Percentiles rank a stretch among this genome's conserved stretches.
Conservation (phyloP, 2,888 invertebrate species). For the Trichopoda pennipes region DNA sequence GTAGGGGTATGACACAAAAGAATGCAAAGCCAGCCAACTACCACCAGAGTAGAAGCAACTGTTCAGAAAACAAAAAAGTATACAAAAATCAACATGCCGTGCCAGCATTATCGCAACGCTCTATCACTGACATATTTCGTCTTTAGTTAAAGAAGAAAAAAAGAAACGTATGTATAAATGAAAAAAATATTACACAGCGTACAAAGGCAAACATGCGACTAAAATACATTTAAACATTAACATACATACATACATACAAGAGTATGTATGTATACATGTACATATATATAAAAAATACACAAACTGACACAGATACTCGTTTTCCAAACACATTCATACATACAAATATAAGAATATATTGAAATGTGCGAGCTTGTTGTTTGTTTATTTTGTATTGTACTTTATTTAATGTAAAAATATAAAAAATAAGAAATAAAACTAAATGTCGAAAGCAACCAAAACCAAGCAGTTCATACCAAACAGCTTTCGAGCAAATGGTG, state of each 20-base stretch:
- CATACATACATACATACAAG: slow-evolving; percentile 55
- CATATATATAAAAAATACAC: slow-evolving; percentile 1
- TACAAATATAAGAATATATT: not conserved
- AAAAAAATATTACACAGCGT: slow-evolving; percentile 56
- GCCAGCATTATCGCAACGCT: slow-evolving; percentile 71
- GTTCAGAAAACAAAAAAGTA: slow-evolving; percentile 54
- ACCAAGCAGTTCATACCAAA: slow-evolving; percentile 51
- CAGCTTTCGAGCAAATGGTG: slow-evolving; percentile 47
- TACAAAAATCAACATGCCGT: slow-evolving; percentile 67
- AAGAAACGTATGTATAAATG: slow-evolving; percentile 62
- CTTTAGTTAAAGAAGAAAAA: slow-evolving; percentile 61
- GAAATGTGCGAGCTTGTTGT: slow-evolving; percentile 25
- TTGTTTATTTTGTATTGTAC: slow-evolving; percentile 34
- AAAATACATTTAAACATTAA: too few species aligned
- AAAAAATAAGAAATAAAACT: slow-evolving; percentile 50
- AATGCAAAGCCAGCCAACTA: slow-evolving; percentile 50
- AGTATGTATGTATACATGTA: too few species aligned
- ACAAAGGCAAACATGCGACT: slow-evolving; percentile 73
- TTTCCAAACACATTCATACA: slow-evolving; percentile 9
- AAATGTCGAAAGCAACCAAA: slow-evolving; percentile 55
- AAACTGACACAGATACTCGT: slow-evolving; percentile 50
- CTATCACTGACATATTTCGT: slow-evolving; percentile 73
- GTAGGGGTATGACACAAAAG: slow-evolving; percentile 50
- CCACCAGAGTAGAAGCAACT: slow-evolving; percentile 57
- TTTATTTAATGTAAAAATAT: slow-evolving; percentile 31